Conservation (phyloP, 2,113 vertebrate genomes). For the Guaruba guarouba region DNA sequence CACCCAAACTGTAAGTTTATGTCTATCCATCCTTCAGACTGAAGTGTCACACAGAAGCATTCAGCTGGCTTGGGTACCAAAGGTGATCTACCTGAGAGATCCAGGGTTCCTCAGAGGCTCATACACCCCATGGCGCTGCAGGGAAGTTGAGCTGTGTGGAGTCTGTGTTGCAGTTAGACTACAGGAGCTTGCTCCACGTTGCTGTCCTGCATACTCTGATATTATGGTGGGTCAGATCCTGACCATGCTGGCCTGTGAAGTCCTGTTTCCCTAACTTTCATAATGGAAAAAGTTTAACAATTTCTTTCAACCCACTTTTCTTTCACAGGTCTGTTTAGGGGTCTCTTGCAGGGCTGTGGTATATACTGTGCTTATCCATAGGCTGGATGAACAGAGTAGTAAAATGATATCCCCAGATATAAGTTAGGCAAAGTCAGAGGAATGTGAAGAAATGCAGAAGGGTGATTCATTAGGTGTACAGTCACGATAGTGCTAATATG, state of each 20-base stretch:
- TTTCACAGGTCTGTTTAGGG: neutral
- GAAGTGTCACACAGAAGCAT: neutral
- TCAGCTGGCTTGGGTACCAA: neutral
- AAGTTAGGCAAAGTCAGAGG: neutral
- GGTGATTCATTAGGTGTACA: neutral
- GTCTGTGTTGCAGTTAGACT: neutral
- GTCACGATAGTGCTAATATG: neutral
- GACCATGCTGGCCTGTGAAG: accelerated
- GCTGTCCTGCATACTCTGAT: neutral
- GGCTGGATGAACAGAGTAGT: neutral
- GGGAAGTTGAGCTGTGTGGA: neutral
- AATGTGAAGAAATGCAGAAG: neutral
- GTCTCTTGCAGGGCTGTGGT: neutral
- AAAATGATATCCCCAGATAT: neutral
- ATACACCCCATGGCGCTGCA: accelerated
- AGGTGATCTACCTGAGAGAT: neutral
- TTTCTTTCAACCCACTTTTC: neutral
- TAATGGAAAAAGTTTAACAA: neutral
- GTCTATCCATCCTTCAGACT: neutral
- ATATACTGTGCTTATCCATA: neutral
- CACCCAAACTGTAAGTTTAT: neutral
- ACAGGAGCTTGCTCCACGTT: accelerated
- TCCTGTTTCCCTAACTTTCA: neutral
- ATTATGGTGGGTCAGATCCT: neutral
- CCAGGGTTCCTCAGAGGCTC: neutral